A percentile compares a stretch with the other conserved stretches of the same genome.
These are phyloP conservation scores for Macrotus californicus DNA, from an alignment of 2,113 vertebrate genomes.

Conservation along the genomic window DNA sequence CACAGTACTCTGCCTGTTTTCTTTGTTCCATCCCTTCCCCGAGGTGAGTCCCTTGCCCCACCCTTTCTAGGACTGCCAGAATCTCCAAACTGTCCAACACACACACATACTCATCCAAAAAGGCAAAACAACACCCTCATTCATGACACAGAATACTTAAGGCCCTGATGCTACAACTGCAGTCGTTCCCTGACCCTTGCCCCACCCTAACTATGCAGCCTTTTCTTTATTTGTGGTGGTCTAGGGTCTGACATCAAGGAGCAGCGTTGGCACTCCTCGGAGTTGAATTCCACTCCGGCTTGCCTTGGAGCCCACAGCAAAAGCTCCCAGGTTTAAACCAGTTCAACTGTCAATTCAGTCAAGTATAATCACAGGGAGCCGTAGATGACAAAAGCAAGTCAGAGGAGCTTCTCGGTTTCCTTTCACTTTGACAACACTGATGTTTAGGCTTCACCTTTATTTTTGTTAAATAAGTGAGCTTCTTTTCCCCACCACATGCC, in stretches of 20 bases:
- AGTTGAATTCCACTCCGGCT: neutral
- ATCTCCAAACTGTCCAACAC: constrained; percentile 67
- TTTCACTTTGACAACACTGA: neutral
- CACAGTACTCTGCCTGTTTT: neutral
- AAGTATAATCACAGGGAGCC: neutral
- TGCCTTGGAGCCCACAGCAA: neutral
- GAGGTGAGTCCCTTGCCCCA: constrained; percentile 19
- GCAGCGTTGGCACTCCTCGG: neutral
- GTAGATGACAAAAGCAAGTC: neutral
- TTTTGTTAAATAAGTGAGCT: neutral
- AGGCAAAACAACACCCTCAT: constrained; percentile 51
- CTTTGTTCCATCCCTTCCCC: constrained; percentile 60
- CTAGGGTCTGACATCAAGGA: neutral
- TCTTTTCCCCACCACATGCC: neutral
- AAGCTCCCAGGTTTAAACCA: neutral
- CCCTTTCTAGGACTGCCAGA: constrained; percentile 63
- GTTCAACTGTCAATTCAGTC: neutral
- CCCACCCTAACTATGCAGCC: neutral
- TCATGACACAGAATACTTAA: constrained; percentile 9
- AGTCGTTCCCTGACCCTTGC: neutral
- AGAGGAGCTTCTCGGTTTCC: neutral
- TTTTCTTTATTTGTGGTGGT: neutral
- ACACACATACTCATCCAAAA: constrained; percentile 23
- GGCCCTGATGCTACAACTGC: neutral
- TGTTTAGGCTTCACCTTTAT: neutral